Base-by-base conservation (phyloP, 23 tunicate genomes). In the Ciona savignyi region DNA sequence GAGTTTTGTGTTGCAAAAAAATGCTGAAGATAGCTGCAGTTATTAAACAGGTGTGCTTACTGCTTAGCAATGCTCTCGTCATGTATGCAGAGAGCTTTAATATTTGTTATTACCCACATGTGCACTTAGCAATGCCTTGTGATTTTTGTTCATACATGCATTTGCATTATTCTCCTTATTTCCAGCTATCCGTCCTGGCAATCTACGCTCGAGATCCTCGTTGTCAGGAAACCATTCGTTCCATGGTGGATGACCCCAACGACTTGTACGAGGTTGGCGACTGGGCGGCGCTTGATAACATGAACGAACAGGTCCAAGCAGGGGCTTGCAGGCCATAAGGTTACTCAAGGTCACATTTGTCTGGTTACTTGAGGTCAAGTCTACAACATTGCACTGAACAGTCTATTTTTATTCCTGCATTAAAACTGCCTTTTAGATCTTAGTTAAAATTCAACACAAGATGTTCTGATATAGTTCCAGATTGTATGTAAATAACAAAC, bases 171-270 rank as follows among this genome's bases (percentile, higher is more conserved):
- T n/a, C 21, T 51, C 11, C 34, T 32, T 62, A 22, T 32, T 66
- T 56, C 4, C 70, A 91, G 97, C 67, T 91, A 24, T 79, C 79
- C 27, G 97, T 91, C 31, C 70, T 91, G 6, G 97, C 87, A 6
- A 60, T 91, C 11, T 82, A 80, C 11, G 62, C 91, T n/a, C 74
- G 60, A 21, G 91, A 91, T 34, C 79, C 78, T 28, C 86, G 91
- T 28, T 91, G 97, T 75, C 77, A 66, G 35, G 85, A 80, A 51
- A 76, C 97, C 11, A 51, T 91, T 23, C 80, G 79, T n/a, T 70
- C 68, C 23, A 80, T 91, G 97, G 86, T 76, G 0, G 86, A 80
- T 27, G 92, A 83, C 67, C 70, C 81, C 1, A 72, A 61, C 35
- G 82, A 83, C 34, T 70, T 91, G 33, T 91, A 81, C 67, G 82